These are phyloP conservation scores for Oxycera nigricornis DNA, from an alignment of 2,888 invertebrate genomes.

Conservation along the genomic window DNA sequence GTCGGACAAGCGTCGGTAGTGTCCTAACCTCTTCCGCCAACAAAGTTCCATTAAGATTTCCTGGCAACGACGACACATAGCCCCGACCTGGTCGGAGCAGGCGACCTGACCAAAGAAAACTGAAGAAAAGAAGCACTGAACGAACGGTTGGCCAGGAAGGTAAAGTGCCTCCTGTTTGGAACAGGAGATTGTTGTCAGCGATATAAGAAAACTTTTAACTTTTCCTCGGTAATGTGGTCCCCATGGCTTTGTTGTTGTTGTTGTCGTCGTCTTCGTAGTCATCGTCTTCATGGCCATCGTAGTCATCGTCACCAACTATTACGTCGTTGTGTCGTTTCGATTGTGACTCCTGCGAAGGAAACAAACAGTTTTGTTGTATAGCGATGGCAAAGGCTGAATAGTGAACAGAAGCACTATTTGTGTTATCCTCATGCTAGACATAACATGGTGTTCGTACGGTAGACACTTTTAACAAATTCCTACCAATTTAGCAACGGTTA, in stretches of 20 bases:
- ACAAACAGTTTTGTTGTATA: constrained; percentile 12
- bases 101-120: neutral
- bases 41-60: constrained; percentile 38
- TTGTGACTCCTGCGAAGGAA: neutral
- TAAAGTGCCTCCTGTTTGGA: neutral
- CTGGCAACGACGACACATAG: neutral
- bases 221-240: neutral
- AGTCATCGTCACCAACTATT: too few species aligned
- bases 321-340: constrained; percentile 19
- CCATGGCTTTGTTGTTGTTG: neutral
- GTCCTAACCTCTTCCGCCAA: constrained; percentile 24
- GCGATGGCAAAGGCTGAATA: neutral
- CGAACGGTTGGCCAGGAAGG: neutral
- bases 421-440: constrained; percentile 27
- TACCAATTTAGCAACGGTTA: constrained; percentile 37
- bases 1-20: neutral
- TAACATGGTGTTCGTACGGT: constrained; percentile 31
- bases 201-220: constrained; percentile 34
- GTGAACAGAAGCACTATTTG: constrained; percentile 17
- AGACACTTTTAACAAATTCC: constrained; percentile 40
- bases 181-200: constrained; percentile 18
- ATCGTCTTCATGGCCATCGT: constrained; percentile 12
- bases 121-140: neutral
- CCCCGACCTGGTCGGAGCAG: neutral
- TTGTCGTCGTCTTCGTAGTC: neutral